Percentiles rank a stretch among this genome's conserved stretches.
phyloP scores from a whole-genome alignment of 2,113 vertebrate species.

The Eudyptes chrysolophus region DNA sequence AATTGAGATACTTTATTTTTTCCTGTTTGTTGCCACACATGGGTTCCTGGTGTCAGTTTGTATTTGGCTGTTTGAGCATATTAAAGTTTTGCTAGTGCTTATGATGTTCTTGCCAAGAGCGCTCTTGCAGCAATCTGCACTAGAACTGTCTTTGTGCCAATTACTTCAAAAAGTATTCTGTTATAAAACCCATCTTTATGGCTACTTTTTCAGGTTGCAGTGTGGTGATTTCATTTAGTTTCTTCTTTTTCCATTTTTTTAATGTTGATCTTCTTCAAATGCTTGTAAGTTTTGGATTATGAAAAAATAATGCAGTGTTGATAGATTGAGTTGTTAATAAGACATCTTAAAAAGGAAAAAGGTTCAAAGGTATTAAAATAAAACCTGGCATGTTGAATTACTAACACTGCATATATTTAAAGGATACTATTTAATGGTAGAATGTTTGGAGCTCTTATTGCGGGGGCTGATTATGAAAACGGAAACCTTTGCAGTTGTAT shows the following conservation, averaged over 20 bases:
- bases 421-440: constrained; percentile 20
- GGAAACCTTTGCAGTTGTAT: background rate
- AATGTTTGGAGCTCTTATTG: constrained; percentile 36
- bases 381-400: constrained; percentile 34
- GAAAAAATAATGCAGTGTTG: constrained; percentile 6
- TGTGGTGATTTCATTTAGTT: constrained; percentile 74
- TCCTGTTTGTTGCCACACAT: constrained; percentile 74
- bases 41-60: constrained; percentile 85
- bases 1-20: constrained; percentile 80
- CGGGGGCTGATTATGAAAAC: background rate
- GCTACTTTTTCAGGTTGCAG: constrained; percentile 74
- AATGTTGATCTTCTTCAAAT: constrained; percentile 62
- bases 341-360: background rate
- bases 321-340: constrained; percentile 58
- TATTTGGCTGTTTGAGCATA: constrained; percentile 86
- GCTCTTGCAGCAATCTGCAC: constrained; percentile 82
- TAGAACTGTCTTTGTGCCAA: constrained; percentile 79
- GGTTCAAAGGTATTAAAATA: constrained; percentile 11
- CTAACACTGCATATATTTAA: constrained; percentile 57
- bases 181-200: constrained; percentile 75
- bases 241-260: constrained; percentile 45
- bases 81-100: constrained; percentile 85
- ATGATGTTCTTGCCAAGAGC: constrained; percentile 90
- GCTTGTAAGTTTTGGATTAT: constrained; percentile 30
- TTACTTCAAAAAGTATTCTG: constrained; percentile 82